Percentiles rank a stretch among this genome's conserved stretches.
phyloP scores from a whole-genome alignment of 2,797 vertebrate genomes.

The Aselliscus stoliczkanus region DNA sequence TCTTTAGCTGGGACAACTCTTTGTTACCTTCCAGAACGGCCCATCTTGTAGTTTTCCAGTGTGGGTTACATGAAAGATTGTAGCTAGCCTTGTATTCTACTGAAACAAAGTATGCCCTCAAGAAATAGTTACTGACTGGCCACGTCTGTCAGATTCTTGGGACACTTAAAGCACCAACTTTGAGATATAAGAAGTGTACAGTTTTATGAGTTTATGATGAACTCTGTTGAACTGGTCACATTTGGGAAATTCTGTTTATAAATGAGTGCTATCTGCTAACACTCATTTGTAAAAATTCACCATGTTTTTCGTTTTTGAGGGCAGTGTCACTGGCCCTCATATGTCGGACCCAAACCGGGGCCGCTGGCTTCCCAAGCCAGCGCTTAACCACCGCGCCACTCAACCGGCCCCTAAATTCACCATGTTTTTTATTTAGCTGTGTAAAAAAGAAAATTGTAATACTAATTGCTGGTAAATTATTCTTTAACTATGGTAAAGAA shows the following conservation, averaged over 20 bases:
- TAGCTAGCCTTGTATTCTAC: background rate
- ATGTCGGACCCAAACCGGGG: no score
- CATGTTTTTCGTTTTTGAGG: background rate
- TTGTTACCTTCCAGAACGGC: background rate
- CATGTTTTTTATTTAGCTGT: background rate
- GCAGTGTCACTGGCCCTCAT: no score
- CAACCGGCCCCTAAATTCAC: no score
- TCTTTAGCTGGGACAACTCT: background rate
- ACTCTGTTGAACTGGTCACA: background rate
- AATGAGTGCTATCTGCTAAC: background rate
- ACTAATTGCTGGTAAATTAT: background rate
- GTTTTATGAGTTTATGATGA: background rate
- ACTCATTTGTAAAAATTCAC: background rate
- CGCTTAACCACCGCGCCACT: no score
- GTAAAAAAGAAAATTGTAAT: background rate
- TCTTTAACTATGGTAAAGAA: background rate
- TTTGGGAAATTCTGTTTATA: constrained; percentile 11
- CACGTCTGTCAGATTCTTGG: background rate
- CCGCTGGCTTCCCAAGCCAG: no score
- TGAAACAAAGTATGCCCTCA: background rate
- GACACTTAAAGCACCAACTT: background rate
- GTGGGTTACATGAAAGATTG: background rate
- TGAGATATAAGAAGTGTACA: background rate
- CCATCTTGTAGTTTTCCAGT: background rate
- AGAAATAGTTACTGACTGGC: background rate